Evolutionary conservation across 2,888 invertebrate species (phyloP).

Genomic region (Leptinotarsa haldemani): DNA sequence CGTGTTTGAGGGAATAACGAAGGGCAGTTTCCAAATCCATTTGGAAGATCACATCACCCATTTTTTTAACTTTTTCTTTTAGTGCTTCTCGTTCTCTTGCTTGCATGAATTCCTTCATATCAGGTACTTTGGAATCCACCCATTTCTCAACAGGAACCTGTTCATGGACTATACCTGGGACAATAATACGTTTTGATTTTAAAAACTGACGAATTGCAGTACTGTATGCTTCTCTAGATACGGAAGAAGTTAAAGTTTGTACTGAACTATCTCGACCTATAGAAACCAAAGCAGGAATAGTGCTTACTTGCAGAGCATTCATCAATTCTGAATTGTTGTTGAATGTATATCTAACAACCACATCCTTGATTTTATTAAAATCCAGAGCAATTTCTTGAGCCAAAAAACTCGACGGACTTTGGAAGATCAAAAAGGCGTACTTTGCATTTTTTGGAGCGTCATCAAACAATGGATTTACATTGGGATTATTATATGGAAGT

Average conservation of each 20-base stretch:
- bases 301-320: conserved; percentile 65
- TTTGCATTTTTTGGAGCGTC: conserved; percentile 67
- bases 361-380: conserved; percentile 69
- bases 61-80: conserved; percentile 60
- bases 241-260: conserved; percentile 31
- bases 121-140: conserved; percentile 60
- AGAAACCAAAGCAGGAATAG: conserved; percentile 70
- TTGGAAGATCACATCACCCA: conserved; percentile 78
- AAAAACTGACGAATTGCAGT: conserved; percentile 69
- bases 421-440: conserved; percentile 76
- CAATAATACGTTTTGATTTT: conserved; percentile 57
- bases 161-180: conserved; percentile 27
- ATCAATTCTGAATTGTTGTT: conserved; percentile 69
- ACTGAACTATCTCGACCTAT: conserved; percentile 60
- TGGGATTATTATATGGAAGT: conserved; percentile 68
- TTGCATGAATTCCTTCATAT: conserved; percentile 56
- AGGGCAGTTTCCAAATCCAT: conserved; percentile 86
- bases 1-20: conserved; percentile 83
- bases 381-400: conserved; percentile 79
- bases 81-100: conserved; percentile 59
- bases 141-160: conserved; percentile 60
- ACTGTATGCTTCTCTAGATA: conserved; percentile 55
- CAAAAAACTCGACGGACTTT: conserved; percentile 71
- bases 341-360: conserved; percentile 72
- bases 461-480: conserved; percentile 62